Evolutionary conservation across 2,888 invertebrate genomes (phyloP), one percentile per base, ranked within the genome.

Genomic region (Actias luna): DNA sequence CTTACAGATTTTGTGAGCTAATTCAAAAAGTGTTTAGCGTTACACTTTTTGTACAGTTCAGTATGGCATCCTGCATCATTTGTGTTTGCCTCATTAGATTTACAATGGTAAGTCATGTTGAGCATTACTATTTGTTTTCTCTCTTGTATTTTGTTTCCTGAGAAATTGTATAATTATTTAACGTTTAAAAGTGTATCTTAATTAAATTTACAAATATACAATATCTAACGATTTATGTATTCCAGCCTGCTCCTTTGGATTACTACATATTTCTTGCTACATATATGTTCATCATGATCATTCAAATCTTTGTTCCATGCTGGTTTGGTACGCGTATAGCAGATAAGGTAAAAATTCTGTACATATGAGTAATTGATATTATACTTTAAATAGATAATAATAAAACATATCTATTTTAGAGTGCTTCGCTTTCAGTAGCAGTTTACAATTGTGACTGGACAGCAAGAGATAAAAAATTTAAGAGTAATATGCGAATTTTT

Each of bases 71-170:
- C 0, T 80, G 78, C 62, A 78, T 86, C 18, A 83, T 89, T 65
- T 89, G 89, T 65, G 78, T 86, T 61, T 84, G 84, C 39, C 74
- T 88, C 7, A 83, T 84, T 67, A 77, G 87, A 68, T 87, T 88
- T 67, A 88, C 85, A 5, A 65, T 87, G 79, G 89, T 88, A 73
- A 80, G 79, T 69, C 50, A 42, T 18, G 16, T 42, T n/a, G n/a
- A 7, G 42, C 16, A 5, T 42, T 0, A 25, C 14, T 8, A 50
- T 25, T 25, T 22, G 7, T 22, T 0, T 7, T 22, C 4, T 50
- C 10, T 2, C 46, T 50, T 46, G 4, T 22, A 25, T 22, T 4
- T 25, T 10, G 46, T 50, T 10, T 50, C 25, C 25, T 12, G 4
- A 2, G 10, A 50, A 22, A 5, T n/a, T n/a, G 5, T n/a, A n/a